Percentiles rank a stretch among this genome's conserved stretches.
These are phyloP conservation scores for Tipula helvola DNA, from an alignment of 2,888 invertebrate genomes.

Conservation along the genomic window DNA sequence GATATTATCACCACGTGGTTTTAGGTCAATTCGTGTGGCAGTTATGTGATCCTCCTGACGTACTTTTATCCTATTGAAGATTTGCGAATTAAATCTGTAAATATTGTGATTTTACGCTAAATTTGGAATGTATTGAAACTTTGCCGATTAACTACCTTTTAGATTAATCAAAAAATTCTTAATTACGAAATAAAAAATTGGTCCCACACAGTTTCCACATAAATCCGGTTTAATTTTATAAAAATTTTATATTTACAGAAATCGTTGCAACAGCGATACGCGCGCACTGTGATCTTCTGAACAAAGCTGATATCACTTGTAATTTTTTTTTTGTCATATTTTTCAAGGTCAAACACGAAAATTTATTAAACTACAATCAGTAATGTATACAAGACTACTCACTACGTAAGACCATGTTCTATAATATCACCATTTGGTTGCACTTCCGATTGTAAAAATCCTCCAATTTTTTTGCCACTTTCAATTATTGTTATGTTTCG, in stretches of 20 bases:
- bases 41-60: too few relatives aligned
- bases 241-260: not conserved
- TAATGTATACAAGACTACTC: not conserved
- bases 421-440: not conserved
- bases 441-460: not conserved
- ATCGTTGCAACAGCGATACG: not conserved
- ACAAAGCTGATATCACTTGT: not conserved
- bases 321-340: not conserved
- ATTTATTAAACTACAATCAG: not conserved
- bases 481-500: not conserved
- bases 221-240: not conserved
- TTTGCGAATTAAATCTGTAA: too few relatives aligned
- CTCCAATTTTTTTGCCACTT: not conserved
- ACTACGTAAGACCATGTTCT: not conserved
- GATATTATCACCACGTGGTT: too few relatives aligned
- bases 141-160: too few relatives aligned
- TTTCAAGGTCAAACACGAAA: not conserved
- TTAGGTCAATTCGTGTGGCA: too few relatives aligned
- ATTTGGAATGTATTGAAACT: too few relatives aligned
- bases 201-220: too few relatives aligned
- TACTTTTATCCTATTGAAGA: too few relatives aligned
- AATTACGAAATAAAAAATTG: too few relatives aligned
- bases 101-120: too few relatives aligned
- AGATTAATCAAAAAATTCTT: too few relatives aligned
- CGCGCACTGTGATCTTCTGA: not conserved